Conservation (phyloP, 2,113 vertebrate species). For the Brachyhypopomus occidentalis region DNA sequence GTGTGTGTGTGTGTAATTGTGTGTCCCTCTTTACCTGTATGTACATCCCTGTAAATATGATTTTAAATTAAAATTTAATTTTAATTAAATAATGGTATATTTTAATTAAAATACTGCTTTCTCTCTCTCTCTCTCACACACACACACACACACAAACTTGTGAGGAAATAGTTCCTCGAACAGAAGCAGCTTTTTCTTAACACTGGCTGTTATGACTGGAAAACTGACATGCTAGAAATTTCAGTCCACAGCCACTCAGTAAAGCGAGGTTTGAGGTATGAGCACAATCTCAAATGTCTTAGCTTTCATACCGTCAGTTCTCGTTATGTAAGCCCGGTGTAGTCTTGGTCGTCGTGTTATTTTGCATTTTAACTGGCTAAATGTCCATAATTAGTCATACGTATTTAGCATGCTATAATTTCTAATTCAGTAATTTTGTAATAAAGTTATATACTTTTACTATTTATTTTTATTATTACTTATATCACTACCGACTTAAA, state of each 20-base stretch:
- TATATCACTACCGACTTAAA: too few relatives aligned
- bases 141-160: slow-evolving; percentile 13
- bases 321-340: slow-evolving; percentile 7
- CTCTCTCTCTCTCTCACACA: neutral
- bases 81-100: too few relatives aligned
- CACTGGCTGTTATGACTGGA: slow-evolving; percentile 53
- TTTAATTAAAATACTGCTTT: too few relatives aligned
- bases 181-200: slow-evolving; percentile 19
- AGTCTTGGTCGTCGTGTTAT: neutral
- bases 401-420: neutral
- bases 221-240: slow-evolving; percentile 44
- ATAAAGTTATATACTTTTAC: too few relatives aligned
- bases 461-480: too few relatives aligned
- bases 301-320: neutral
- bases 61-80: too few relatives aligned
- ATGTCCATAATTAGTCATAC: neutral
- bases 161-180: slow-evolving; percentile 36
- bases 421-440: too few relatives aligned
- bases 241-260: slow-evolving; percentile 46
- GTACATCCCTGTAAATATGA: too few relatives aligned
- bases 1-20: neutral
- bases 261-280: slow-evolving; percentile 29
- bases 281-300: slow-evolving; percentile 27
- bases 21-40: too few relatives aligned
- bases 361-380: neutral